Percentiles rank a stretch among this genome's conserved stretches.
Evolutionary conservation across 2,888 invertebrate genomes (phyloP).

Genomic region (Sinodicranocentrus sp.): DNA sequence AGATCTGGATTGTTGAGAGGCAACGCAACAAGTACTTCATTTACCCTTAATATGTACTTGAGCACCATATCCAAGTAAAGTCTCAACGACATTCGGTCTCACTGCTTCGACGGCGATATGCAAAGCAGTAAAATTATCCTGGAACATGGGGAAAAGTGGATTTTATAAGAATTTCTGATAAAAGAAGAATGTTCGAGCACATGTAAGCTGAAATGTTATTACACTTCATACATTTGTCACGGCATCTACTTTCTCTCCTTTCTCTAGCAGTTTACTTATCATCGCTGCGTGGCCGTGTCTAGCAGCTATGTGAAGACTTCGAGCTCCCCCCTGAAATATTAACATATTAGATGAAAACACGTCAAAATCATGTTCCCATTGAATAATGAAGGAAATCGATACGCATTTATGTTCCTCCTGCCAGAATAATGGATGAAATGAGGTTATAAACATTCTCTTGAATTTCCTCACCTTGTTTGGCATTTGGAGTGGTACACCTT

Average conservation of each 20-base stretch:
- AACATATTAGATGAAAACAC: background rate
- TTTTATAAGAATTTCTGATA: no score
- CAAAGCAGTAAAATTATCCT: constrained; percentile 97
- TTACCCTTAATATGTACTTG: constrained; percentile 94
- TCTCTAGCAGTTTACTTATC: constrained; percentile 95
- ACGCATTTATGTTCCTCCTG: no score
- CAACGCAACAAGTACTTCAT: constrained; percentile 42
- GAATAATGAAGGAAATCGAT: no score
- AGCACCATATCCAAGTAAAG: constrained; percentile 96
- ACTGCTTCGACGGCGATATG: constrained; percentile 98
- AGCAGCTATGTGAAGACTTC: constrained; percentile 98
- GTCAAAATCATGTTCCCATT: background rate
- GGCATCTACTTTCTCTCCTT: constrained; percentile 97
- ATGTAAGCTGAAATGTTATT: no score
- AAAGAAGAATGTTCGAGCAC: background rate
- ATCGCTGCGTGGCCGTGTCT: constrained; percentile 98
- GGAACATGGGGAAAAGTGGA: constrained; percentile 76
- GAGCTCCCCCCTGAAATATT: constrained; percentile 87
- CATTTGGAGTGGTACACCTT: constrained; percentile 99
- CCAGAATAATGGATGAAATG: no score
- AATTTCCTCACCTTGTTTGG: constrained; percentile 89
- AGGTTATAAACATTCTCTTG: background rate
- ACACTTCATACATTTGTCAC: constrained; percentile 91
- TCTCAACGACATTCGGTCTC: constrained; percentile 96
- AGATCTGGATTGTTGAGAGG: background rate